Percentiles rank a stretch among this genome's conserved stretches.
These are phyloP conservation scores for Leptoclinus maculatus DNA, from an alignment of 2,797 vertebrate genomes.

Conservation along the genomic window DNA sequence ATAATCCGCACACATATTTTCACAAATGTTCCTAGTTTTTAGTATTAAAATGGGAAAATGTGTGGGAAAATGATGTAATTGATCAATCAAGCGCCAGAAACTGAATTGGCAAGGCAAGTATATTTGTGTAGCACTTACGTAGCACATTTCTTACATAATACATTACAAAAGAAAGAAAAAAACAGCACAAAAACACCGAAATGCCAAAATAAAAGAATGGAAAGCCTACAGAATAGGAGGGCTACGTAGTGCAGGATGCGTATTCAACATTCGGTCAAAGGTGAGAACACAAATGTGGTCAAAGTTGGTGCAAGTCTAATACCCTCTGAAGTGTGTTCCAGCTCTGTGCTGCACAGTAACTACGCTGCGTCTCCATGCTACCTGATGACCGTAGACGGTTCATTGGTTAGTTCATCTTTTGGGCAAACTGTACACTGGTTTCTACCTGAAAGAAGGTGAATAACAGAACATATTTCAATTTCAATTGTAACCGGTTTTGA, in stretches of 20 bases:
- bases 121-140: not conserved
- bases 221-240: not conserved
- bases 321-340: not conserved
- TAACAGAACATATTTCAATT: not conserved
- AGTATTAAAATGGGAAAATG: no score
- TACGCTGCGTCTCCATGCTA: not conserved
- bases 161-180: not conserved
- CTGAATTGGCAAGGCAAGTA: not conserved
- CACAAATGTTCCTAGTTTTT: not conserved
- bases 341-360: not conserved
- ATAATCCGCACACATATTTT: no score
- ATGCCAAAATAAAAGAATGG: not conserved
- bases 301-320: not conserved
- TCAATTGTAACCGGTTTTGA: not conserved
- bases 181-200: not conserved
- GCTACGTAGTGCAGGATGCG: not conserved
- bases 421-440: not conserved
- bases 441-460: not conserved
- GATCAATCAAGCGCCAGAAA: not conserved
- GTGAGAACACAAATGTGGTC: not conserved
- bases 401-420: not conserved
- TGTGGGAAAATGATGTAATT: no score
- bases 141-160: not conserved
- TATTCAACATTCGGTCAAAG: not conserved
- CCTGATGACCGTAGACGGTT: not conserved